Base-by-base conservation (phyloP, 2,888 invertebrate genomes). In the Thysanoteuthis rhombus region DNA sequence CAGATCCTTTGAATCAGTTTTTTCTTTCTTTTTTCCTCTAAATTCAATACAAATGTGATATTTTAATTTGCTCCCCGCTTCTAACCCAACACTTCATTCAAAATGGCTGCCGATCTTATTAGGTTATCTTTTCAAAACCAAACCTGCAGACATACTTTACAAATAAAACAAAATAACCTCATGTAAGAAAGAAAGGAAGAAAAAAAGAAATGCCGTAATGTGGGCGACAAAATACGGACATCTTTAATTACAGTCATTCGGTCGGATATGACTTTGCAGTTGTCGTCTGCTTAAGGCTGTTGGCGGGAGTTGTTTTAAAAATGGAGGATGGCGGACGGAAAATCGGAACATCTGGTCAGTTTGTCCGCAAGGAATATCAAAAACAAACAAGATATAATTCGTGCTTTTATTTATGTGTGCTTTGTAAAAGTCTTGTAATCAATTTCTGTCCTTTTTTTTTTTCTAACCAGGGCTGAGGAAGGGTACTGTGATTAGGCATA, bases 221-320 rank as follows among this genome's bases (percentile, higher is more conserved):
- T n/a, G n/a, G 16, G 75, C 12, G 16, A 2, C 75, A n/a, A 75
- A 75, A 75, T n/a, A n/a, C 75, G 75, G 75, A n/a, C 75, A 75
- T 75, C 75, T 75, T 75, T 75, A 75, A 75, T 75, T 75, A n/a
- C 75, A 75, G 75, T n/a, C n/a, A 75, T 75, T 75, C 75, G n/a
- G 16, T n/a, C 75, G 75, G n/a, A n/a, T 75, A n/a, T 75, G 75
- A 75, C 75, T 75, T 75, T 75, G 75, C 75, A 75, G n/a, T 75
- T 75, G 75, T 75, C 75, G 75, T 16, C 75, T 36, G 75, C 75
- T 75, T 75, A 75, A n/a, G 75, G 75, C 75, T 75, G 75, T 75
- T 75, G 36, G 75, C 75, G 75, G 75, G 75, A 75, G 75, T 75
- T 75, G n/a, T 16, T 36, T 75, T n/a, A 75, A 75, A n/a, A 75